phyloP scores from a whole-genome alignment of 2,888 invertebrate genomes.

The Dasysyrphus albostriatus region DNA sequence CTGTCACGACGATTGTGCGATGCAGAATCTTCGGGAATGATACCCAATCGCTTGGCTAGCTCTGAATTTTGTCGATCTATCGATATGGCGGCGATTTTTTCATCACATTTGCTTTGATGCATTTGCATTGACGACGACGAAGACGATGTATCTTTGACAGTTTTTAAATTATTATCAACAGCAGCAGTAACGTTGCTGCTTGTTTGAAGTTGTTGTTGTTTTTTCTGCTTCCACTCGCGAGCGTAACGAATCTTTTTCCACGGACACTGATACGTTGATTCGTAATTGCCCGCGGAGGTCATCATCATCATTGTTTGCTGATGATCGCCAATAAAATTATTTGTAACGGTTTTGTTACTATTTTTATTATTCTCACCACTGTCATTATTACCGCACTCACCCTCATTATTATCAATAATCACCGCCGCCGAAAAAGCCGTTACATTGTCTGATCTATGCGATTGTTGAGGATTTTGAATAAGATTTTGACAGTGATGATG shows the following conservation, averaged over 20 bases:
- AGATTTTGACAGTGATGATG: slow-evolving; percentile 44
- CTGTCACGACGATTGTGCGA: slow-evolving; percentile 82
- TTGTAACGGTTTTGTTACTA: slow-evolving; percentile 34
- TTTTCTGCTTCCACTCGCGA: slow-evolving; percentile 83
- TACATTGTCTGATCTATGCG: slow-evolving; percentile 46
- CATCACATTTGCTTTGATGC: slow-evolving; percentile 34
- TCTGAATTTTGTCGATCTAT: slow-evolving; percentile 70
- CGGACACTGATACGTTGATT: slow-evolving; percentile 82
- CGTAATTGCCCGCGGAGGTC: slow-evolving; percentile 70
- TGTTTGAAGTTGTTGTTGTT: slow-evolving; percentile 78
- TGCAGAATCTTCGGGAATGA: slow-evolving; percentile 61
- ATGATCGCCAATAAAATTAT: not conserved
- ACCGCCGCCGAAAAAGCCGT: slow-evolving; percentile 20
- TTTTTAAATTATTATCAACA: slow-evolving; percentile 22
- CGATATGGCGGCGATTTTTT: slow-evolving; percentile 59
- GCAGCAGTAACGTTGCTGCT: slow-evolving; percentile 15
- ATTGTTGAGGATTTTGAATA: slow-evolving; percentile 18
- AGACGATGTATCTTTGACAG: slow-evolving; percentile 42
- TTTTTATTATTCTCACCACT: slow-evolving; percentile 77
- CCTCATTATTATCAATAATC: slow-evolving; percentile 78
- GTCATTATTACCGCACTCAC: slow-evolving; percentile 76
- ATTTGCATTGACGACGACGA: not conserved
- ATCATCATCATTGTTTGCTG: slow-evolving; percentile 49
- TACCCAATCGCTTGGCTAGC: slow-evolving; percentile 67
- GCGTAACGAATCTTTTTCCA: slow-evolving; percentile 84